phyloP scores from a whole-genome alignment of 2,888 invertebrate species.

The Antitype chi region DNA sequence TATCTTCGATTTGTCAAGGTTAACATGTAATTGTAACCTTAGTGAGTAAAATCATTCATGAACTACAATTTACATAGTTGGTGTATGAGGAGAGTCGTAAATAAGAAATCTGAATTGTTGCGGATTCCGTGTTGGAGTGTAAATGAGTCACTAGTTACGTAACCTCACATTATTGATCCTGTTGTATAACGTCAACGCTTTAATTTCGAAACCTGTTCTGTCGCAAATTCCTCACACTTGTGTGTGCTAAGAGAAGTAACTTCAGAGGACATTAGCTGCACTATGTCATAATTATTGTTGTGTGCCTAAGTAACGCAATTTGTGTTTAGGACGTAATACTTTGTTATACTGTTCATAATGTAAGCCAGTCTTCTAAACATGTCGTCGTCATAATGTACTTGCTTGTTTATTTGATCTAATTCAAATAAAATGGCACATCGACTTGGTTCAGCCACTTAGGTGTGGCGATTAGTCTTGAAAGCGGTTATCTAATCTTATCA shows the following conservation, averaged over 20 bases:
- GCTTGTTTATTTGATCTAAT: conserved; percentile 48
- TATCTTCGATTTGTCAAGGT: conserved; percentile 63
- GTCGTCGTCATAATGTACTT: conserved; percentile 11
- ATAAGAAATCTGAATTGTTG: conserved; percentile 58
- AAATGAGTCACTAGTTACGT: conserved; percentile 67
- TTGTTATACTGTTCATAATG: conserved; percentile 5
- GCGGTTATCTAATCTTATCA: conserved; percentile 84
- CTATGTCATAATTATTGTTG: conserved; percentile 55
- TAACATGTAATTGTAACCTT: conserved; percentile 61
- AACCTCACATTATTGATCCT: conserved; percentile 64
- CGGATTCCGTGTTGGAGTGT: conserved; percentile 56
- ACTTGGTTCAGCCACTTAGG: conserved; percentile 67
- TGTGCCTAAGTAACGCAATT: conserved; percentile 41
- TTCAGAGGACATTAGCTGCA: conserved; percentile 47
- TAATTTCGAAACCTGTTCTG: conserved; percentile 61
- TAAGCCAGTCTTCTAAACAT: conserved; percentile 11
- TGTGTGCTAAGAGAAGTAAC: conserved; percentile 47
- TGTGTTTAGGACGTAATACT: conserved; percentile 30
- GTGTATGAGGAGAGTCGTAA: conserved; percentile 36
- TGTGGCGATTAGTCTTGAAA: conserved; percentile 76
- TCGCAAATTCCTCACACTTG: conserved; percentile 49
- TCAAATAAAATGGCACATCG: conserved; percentile 58
- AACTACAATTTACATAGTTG: conserved; percentile 45
- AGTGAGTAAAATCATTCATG: conserved; percentile 54
- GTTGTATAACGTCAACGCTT: conserved; percentile 45